A percentile compares a stretch with the other conserved stretches of the same genome.
These are phyloP conservation scores for Trematomus bernacchii DNA, from an alignment of 2,797 vertebrate genomes.

Conservation along the genomic window DNA sequence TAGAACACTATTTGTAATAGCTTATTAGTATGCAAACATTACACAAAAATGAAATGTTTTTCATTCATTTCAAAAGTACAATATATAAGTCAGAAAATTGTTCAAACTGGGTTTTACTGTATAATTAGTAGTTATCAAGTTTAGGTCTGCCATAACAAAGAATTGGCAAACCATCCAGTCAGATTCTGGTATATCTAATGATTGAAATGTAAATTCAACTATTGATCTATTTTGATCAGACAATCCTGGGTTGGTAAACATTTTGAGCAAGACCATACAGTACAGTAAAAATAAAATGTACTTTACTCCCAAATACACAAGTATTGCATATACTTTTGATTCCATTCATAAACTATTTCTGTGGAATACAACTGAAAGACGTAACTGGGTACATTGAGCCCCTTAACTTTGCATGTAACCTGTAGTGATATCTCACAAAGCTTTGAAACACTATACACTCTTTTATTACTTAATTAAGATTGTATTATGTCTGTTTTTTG, in stretches of 20 bases:
- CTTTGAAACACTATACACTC: background rate
- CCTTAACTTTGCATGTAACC: background rate
- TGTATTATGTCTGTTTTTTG: background rate
- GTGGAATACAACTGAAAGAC: background rate
- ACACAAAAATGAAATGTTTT: too few relatives aligned
- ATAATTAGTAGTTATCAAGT: background rate
- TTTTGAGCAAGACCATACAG: background rate
- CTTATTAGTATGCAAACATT: too few relatives aligned
- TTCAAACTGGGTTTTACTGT: background rate
- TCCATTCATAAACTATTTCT: too few relatives aligned
- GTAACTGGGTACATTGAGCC: background rate
- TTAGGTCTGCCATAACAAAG: background rate
- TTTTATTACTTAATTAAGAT: background rate
- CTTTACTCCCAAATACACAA: background rate
- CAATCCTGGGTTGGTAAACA: background rate
- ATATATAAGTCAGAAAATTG: background rate
- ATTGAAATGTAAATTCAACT: background rate
- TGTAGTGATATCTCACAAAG: background rate
- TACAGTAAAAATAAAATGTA: background rate
- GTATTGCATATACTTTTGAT: too few relatives aligned
- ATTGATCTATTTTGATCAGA: background rate
- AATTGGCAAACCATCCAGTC: background rate
- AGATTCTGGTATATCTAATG: background rate
- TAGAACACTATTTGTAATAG: too few relatives aligned
- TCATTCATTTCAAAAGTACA: too few relatives aligned